Percentiles rank a stretch among this genome's conserved stretches.
Conservation (phyloP, 2,888 invertebrate species). For the Hypolimnas misippus region DNA sequence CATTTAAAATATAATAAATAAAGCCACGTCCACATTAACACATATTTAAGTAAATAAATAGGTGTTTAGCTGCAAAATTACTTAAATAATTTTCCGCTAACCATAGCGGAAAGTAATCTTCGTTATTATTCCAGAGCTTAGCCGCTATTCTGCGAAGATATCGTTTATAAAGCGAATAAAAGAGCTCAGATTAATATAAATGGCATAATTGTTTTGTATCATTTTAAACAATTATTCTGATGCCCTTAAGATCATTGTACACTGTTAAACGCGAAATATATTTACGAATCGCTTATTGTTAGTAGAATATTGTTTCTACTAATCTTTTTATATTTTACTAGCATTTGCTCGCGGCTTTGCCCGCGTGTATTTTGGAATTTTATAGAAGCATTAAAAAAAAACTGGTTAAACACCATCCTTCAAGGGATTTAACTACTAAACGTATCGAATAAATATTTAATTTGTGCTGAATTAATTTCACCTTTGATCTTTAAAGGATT, state of each 20-base stretch:
- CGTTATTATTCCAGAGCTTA: constrained; percentile 29
- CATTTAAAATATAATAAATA: no score
- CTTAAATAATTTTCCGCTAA: constrained; percentile 12
- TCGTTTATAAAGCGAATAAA: constrained; percentile 26
- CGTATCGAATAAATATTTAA: no score
- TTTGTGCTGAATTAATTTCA: no score
- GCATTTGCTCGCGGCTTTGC: no score
- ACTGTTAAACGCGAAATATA: not conserved
- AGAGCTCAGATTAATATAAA: constrained; percentile 35
- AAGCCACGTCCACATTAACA: not conserved
- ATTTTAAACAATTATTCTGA: constrained; percentile 36
- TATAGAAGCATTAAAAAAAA: no score
- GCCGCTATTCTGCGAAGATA: constrained; percentile 20
- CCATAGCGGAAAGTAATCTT: constrained; percentile 16
- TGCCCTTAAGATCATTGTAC: not conserved
- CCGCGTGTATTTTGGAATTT: no score
- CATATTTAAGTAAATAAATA: constrained; percentile 1
- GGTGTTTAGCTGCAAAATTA: not conserved
- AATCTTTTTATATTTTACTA: no score
- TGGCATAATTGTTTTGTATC: constrained; percentile 25
- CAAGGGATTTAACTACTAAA: no score
- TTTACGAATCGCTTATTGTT: no score
- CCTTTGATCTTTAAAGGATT: no score
- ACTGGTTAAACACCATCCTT: no score
- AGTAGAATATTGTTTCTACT: no score